These are phyloP conservation scores for Idaea straminata DNA, from an alignment of 2,888 invertebrate genomes.

Conservation along the genomic window DNA sequence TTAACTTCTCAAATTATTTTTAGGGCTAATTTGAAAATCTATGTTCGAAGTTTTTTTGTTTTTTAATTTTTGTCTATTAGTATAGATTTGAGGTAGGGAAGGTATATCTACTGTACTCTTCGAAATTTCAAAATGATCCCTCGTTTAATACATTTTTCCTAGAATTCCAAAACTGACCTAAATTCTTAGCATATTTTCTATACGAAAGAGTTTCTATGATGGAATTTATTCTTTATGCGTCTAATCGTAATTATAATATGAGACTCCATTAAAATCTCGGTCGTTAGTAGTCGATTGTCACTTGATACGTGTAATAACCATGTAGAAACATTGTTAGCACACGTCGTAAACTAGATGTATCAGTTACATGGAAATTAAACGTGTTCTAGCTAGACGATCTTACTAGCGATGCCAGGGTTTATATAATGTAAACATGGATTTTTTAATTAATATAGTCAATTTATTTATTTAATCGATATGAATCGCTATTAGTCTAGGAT, in stretches of 20 bases:
- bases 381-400: conserved; percentile 17
- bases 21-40: no score
- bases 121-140: no score
- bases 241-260: neutral
- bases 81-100: no score
- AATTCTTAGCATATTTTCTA: neutral
- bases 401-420: neutral
- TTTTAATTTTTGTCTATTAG: no score
- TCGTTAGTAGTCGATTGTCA: conserved; percentile 21
- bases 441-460: neutral
- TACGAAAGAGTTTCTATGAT: neutral
- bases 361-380: conserved; percentile 26
- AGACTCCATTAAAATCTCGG: conserved; percentile 14
- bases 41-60: no score
- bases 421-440: neutral
- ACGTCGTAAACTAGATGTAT: conserved; percentile 16
- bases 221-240: conserved; percentile 12
- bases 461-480: neutral
- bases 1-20: no score
- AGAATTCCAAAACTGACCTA: neutral
- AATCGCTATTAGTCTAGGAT: no score
- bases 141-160: no score
- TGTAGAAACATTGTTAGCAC: conserved; percentile 20
- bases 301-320: conserved; percentile 21
- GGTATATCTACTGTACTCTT: no score